Evolutionary conservation across 2,888 invertebrate species (phyloP).

Genomic region (Megalurothrips usitatus): DNA sequence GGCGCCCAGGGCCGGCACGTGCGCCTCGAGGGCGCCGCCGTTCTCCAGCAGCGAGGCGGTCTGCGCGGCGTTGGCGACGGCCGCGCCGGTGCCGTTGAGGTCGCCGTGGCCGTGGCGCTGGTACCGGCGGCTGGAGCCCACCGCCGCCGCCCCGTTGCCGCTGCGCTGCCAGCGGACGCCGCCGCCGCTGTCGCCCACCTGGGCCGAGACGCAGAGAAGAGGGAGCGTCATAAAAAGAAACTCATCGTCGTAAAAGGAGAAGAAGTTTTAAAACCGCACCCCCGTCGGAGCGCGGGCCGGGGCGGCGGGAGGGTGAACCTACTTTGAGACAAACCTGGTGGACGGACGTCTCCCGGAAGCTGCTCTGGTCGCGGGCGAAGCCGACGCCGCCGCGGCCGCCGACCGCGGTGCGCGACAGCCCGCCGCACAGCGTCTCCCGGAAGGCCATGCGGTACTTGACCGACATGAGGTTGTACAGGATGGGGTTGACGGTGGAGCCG

Average conservation of each 20-base stretch:
- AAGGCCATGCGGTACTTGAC: slow-evolving; percentile 72
- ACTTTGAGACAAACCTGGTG: not conserved
- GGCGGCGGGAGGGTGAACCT: no score
- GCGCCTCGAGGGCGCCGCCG: not conserved
- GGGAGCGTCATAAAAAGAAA: no score
- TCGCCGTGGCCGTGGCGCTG: not conserved
- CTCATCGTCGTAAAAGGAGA: no score
- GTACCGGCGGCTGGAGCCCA: not conserved
- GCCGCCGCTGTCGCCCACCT: not conserved
- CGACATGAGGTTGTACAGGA: slow-evolving; percentile 80
- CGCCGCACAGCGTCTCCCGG: slow-evolving; percentile 66
- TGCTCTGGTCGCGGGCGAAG: slow-evolving; percentile 50
- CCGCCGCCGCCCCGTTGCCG: not conserved
- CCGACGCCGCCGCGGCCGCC: slow-evolving; percentile 47
- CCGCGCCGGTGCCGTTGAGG: not conserved
- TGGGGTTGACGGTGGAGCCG: slow-evolving; percentile 77
- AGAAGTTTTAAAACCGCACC: no score
- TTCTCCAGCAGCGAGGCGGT: not conserved
- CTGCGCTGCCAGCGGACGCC: not conserved
- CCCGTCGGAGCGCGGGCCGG: no score
- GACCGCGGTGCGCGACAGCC: not conserved
- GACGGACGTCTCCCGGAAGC: slow-evolving; percentile 7
- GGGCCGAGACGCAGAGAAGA: not conserved
- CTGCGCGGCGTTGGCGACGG: not conserved
- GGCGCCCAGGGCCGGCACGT: not conserved